Evolutionary conservation across 1,140 invertebrate genomes (phyloP).

Genomic region (Aphidius ervi): DNA sequence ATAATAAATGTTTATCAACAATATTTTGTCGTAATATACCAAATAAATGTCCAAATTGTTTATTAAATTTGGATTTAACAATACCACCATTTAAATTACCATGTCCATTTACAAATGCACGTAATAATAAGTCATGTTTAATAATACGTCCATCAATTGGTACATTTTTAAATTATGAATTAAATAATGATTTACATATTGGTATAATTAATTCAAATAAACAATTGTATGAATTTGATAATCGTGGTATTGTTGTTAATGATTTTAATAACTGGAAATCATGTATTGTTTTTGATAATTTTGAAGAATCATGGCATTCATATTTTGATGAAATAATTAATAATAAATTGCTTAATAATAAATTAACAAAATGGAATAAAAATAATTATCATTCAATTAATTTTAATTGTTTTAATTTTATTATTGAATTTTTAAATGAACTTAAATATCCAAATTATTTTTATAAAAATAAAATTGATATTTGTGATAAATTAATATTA

Average conservation of each 20-base stretch:
- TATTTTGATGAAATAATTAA: slow-evolving; percentile 43
- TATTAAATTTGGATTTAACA: slow-evolving; percentile 27
- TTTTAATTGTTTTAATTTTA: slow-evolving; percentile 46
- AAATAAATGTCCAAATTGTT: slow-evolving; percentile 41
- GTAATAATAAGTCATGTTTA: slow-evolving; percentile 32
- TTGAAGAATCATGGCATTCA: slow-evolving; percentile 41
- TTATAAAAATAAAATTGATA: slow-evolving; percentile 40
- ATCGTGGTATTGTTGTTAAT: slow-evolving; percentile 37
- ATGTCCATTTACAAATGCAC: slow-evolving; percentile 40
- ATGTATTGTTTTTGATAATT: slow-evolving; percentile 34
- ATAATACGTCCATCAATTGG: slow-evolving; percentile 43
- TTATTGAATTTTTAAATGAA: slow-evolving; percentile 42
- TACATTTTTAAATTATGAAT: slow-evolving; percentile 39
- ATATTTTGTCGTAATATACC: slow-evolving; percentile 45
- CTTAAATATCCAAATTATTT: slow-evolving; percentile 35
- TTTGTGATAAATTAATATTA: slow-evolving; percentile 42
- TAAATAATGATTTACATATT: slow-evolving; percentile 41
- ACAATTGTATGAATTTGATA: slow-evolving; percentile 43
- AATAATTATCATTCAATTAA: slow-evolving; percentile 35
- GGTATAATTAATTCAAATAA: slow-evolving; percentile 39
- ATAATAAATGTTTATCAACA: slow-evolving; percentile 25
- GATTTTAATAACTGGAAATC: slow-evolving; percentile 38
- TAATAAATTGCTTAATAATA: slow-evolving; percentile 22
- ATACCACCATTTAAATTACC: slow-evolving; percentile 43
- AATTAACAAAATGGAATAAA: slow-evolving; percentile 32